A percentile compares a stretch with the other conserved stretches of the same genome.
These are phyloP conservation scores for Pipa parva DNA, from an alignment of 2,113 vertebrate genomes.

Conservation along the genomic window DNA sequence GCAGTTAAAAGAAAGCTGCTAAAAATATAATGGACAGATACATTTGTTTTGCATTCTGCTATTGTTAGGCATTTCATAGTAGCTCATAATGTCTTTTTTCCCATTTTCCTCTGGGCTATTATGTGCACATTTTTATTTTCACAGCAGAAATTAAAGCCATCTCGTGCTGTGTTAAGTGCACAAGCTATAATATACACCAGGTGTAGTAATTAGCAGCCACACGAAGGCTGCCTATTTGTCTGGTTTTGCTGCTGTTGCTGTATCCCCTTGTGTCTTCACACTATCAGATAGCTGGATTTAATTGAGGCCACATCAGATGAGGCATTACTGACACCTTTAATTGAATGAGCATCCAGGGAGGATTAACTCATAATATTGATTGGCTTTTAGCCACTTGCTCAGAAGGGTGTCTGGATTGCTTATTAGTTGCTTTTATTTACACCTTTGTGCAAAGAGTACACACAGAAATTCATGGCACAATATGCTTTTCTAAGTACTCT, in stretches of 20 bases:
- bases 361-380: constrained; percentile 85
- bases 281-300: constrained; percentile 82
- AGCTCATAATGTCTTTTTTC: not conserved
- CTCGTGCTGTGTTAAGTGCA: constrained; percentile 64
- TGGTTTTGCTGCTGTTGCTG: constrained; percentile 69
- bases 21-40: not conserved
- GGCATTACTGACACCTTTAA: constrained; percentile 86
- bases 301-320: constrained; percentile 86
- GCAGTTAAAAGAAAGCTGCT: not conserved
- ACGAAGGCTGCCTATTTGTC: constrained; percentile 74
- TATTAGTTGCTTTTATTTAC: constrained; percentile 84
- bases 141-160: constrained; percentile 54
- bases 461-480: constrained; percentile 72
- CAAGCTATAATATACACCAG: constrained; percentile 75
- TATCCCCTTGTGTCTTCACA: constrained; percentile 73
- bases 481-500: constrained; percentile 79
- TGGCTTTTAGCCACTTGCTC: constrained; percentile 85
- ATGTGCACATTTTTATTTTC: not conserved
- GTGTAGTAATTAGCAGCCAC: constrained; percentile 81
- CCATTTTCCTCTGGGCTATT: constrained; percentile 32
- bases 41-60: constrained; percentile 11
- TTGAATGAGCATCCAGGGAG: constrained; percentile 81
- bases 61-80: constrained; percentile 7
- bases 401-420: constrained; percentile 79
- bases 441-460: constrained; percentile 75